These are phyloP conservation scores for Trissoscelio sp. DNA, from an alignment of 2,888 invertebrate species.

Conservation along the genomic window DNA sequence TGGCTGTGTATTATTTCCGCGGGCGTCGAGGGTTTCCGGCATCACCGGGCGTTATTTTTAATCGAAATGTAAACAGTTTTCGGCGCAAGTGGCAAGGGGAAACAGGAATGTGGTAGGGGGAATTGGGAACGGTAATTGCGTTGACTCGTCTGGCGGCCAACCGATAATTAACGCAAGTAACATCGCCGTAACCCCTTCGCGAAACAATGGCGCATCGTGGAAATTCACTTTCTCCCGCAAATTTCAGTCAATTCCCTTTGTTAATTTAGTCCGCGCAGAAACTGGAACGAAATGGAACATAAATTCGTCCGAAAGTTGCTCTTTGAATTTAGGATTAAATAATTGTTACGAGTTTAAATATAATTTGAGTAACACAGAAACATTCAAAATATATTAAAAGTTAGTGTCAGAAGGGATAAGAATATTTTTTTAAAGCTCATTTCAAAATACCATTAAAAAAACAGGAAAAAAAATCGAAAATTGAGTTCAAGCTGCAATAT, in stretches of 20 bases:
- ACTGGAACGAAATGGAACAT: slow-evolving; percentile 32
- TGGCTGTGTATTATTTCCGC: slow-evolving; percentile 15
- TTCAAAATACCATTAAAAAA: too few relatives aligned
- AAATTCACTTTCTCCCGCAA: slow-evolving; percentile 55
- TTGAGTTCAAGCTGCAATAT: too few relatives aligned
- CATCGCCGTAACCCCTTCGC: slow-evolving; percentile 28
- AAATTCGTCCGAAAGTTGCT: background rate
- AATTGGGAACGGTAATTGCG: slow-evolving; percentile 36
- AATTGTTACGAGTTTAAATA: too few relatives aligned
- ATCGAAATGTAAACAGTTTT: slow-evolving; percentile 51
- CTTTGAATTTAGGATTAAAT: background rate
- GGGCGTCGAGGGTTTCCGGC: slow-evolving; percentile 17
- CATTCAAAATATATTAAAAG: too few relatives aligned
- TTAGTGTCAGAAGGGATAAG: too few relatives aligned
- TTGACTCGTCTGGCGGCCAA: slow-evolving; percentile 36
- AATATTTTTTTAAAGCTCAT: too few relatives aligned
- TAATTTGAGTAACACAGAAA: too few relatives aligned
- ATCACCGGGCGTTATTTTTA: slow-evolving; percentile 35
- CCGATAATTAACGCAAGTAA: slow-evolving; percentile 47
- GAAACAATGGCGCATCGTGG: slow-evolving; percentile 42
- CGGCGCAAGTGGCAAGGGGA: background rate
- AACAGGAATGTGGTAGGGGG: slow-evolving; percentile 14
- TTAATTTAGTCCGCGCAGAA: slow-evolving; percentile 24
- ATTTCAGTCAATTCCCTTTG: slow-evolving; percentile 29
- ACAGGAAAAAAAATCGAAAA: too few relatives aligned